These are phyloP conservation scores for Acanthopagrus latus DNA, from an alignment of 2,797 vertebrate species.

Conservation along the genomic window DNA sequence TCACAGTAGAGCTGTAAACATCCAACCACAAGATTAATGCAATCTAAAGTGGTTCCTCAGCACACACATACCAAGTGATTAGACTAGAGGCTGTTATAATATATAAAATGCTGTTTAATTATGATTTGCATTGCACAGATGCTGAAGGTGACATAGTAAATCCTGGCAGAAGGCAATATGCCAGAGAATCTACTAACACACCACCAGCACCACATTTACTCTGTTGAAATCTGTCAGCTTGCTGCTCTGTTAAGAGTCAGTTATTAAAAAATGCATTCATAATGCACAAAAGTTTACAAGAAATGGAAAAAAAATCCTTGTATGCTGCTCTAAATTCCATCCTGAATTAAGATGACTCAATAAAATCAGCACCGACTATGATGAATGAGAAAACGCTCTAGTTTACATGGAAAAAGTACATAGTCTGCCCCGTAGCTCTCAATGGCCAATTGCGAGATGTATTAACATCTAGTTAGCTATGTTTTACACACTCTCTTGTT, in stretches of 20 bases:
- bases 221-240: conserved; percentile 1
- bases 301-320: not conserved
- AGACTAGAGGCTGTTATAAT: conserved; percentile 13
- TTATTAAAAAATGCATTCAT: not conserved
- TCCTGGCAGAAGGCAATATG: conserved; percentile 22
- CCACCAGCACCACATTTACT: not conserved
- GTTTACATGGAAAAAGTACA: not conserved
- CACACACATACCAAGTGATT: conserved; percentile 9
- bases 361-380: not conserved
- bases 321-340: not conserved
- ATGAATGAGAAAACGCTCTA: not conserved
- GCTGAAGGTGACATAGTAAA: conserved; percentile 49
- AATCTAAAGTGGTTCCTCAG: not conserved
- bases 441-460: too few relatives aligned
- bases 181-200: conserved; percentile 26
- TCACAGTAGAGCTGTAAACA: not conserved
- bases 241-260: conserved; percentile 1
- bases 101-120: conserved; percentile 5
- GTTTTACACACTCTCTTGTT: too few relatives aligned
- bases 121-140: conserved; percentile 42
- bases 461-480: too few relatives aligned
- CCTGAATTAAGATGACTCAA: not conserved
- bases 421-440: too few relatives aligned
- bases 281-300: not conserved
- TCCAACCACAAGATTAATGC: not conserved